Conservation (phyloP, 2,888 invertebrate genomes). For the Eugnorisma glareosa region DNA sequence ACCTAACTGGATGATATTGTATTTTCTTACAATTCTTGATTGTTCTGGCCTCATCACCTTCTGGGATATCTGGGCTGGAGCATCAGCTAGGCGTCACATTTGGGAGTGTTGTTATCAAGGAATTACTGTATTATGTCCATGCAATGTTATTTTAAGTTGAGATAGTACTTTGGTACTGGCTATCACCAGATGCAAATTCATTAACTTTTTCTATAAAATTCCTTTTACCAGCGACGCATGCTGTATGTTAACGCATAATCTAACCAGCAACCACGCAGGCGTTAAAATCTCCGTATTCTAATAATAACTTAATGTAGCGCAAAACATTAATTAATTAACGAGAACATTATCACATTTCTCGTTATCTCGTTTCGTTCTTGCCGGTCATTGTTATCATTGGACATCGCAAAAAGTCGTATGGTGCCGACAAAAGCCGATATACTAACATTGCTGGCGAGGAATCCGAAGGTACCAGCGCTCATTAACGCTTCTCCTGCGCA, state of each 20-base stretch:
- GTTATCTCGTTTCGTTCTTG: slow-evolving; percentile 68
- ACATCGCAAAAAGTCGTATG: slow-evolving; percentile 88
- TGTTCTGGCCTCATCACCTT: not conserved
- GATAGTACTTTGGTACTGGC: not conserved
- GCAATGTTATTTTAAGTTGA: not conserved
- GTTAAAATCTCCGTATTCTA: slow-evolving; percentile 66
- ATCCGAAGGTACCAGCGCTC: slow-evolving; percentile 86
- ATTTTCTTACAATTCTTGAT: not conserved
- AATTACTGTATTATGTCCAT: not conserved
- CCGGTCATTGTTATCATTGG: slow-evolving; percentile 88
- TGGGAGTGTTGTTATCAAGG: not conserved
- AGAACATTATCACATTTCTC: slow-evolving; percentile 68
- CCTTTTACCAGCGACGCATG: not conserved
- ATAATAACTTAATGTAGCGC: slow-evolving; percentile 67
- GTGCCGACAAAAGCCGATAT: slow-evolving; percentile 89
- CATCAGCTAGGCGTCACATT: not conserved
- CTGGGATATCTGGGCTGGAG: too few relatives aligned
- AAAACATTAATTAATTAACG: slow-evolving; percentile 70
- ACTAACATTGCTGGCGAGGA: slow-evolving; percentile 85
- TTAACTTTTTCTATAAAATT: not conserved
- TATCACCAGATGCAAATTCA: not conserved
- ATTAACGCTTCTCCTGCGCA: slow-evolving; percentile 87
- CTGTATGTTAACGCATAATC: slow-evolving; percentile 19
- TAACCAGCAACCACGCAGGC: slow-evolving; percentile 15
- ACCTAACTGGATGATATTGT: not conserved